phyloP scores from a whole-genome alignment of 2,888 invertebrate genomes.

The Mechanitis mazaeus region DNA sequence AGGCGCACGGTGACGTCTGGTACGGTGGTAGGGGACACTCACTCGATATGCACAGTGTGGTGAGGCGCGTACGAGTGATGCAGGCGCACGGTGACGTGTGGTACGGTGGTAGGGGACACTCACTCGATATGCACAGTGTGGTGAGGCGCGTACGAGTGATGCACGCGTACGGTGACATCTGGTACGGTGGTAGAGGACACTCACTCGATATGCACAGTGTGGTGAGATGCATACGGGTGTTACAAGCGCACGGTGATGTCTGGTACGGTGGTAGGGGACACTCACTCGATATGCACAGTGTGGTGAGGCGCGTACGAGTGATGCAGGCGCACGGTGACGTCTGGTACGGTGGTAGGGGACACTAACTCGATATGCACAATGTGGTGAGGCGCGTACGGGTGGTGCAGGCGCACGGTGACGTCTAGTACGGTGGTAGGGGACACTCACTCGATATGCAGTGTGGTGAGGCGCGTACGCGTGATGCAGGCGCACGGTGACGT shows the following conservation, averaged over 20 bases:
- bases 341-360: constrained; percentile 82
- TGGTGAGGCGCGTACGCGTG: constrained; percentile 92
- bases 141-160: constrained; percentile 91
- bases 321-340: constrained; percentile 87
- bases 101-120: constrained; percentile 81
- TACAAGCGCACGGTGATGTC: constrained; percentile 88
- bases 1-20: constrained; percentile 86
- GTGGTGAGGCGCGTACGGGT: constrained; percentile 91
- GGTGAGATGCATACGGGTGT: constrained; percentile 91
- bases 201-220: constrained; percentile 86
- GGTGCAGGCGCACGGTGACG: constrained; percentile 88
- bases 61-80: constrained; percentile 93
- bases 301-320: constrained; percentile 92
- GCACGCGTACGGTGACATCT: constrained; percentile 86
- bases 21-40: constrained; percentile 81
- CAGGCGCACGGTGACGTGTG: constrained; percentile 85
- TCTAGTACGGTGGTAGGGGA: constrained; percentile 82
- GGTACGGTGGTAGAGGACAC: constrained; percentile 82
- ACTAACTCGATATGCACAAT: constrained; percentile 86
- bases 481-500: constrained; percentile 87
- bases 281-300: constrained; percentile 85
- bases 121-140: constrained; percentile 85
- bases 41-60: constrained; percentile 87
- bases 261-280: constrained; percentile 81
- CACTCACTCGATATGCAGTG: constrained; percentile 83